Base-by-base conservation (phyloP, 1,140 invertebrate genomes). In the Glossosoma conforme region DNA sequence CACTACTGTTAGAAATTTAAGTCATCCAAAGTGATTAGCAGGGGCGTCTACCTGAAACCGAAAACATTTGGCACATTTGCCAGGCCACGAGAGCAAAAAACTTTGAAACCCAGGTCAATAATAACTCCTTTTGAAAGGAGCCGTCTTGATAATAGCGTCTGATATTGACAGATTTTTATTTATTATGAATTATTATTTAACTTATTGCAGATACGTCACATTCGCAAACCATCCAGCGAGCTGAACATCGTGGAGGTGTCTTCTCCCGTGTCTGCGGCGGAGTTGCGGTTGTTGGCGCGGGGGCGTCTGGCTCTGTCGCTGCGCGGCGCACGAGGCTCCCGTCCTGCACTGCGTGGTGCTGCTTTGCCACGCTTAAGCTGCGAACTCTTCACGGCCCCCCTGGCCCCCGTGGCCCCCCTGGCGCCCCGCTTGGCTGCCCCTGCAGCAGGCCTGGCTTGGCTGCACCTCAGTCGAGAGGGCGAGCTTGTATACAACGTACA, bases 391-490 rank as follows among this genome's bases (percentile, higher is more conserved):
- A 87, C 90, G 56, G 77, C 84, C 0, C 65, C 83, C 0, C 62
- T 89, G 6, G 70, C 77, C 35, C 52, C 78, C 46, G 21, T 33
- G 50, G 61, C 73, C 56, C 65, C 3, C 61, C 77, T 14, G 66
- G 19, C 30, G 52, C 61, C 72, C 61, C 69, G 79, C 61, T 64
- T 2, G 62, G 68, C 9, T 14, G 22, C 48, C 10, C 20, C 44
- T 1, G 25, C 56, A 13, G 77, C 82, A 19, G 87, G 86, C 6
- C 57, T 89, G n/a, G 86, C 86, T 1, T 87, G 87, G 82, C 71
- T 87, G 13, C 91, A 87, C 55, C 72, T 91, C 5, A 85, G 87
- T 53, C 82, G 80, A 33, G 81, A 84, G 42, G 87, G 88, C 0
- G 81, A 81, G 0, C 66, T 91, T 35, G 79, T 78, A 55, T 89